phyloP scores from a whole-genome alignment of 2,888 invertebrate genomes.

The Phalera bucephala region DNA sequence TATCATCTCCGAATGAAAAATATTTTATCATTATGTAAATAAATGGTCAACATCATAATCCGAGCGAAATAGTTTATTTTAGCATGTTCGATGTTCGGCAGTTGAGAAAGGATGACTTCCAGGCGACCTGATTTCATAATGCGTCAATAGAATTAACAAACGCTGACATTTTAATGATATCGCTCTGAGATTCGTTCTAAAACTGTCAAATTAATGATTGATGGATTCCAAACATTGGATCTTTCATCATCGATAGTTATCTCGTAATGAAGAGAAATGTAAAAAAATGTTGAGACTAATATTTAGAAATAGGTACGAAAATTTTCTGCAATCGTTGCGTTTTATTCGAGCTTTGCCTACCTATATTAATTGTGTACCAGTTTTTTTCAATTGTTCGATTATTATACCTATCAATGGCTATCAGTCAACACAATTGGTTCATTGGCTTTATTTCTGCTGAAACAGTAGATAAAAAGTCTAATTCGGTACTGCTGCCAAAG shows the following conservation, averaged over 20 bases:
- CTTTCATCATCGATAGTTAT: neutral
- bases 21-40: slow-evolving; percentile 16
- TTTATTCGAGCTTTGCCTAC: no score
- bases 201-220: neutral
- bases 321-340: no score
- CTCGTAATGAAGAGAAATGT: neutral
- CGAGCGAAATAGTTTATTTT: slow-evolving; percentile 56
- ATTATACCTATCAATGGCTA: no score
- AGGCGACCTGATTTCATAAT: slow-evolving; percentile 47
- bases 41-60: slow-evolving; percentile 57
- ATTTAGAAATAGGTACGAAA: neutral
- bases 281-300: neutral
- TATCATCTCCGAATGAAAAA: slow-evolving; percentile 14
- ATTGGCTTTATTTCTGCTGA: no score
- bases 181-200: neutral
- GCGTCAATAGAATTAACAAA: slow-evolving; percentile 22
- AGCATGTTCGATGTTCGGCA: slow-evolving; percentile 50
- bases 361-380: no score
- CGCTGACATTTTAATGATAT: slow-evolving; percentile 14
- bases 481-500: no score
- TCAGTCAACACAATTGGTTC: no score
- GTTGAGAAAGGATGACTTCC: slow-evolving; percentile 52
- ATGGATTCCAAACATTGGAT: neutral
- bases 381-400: no score
- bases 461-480: no score